phyloP scores from a whole-genome alignment of 2,888 invertebrate genomes.

The Danaus chrysippus region DNA sequence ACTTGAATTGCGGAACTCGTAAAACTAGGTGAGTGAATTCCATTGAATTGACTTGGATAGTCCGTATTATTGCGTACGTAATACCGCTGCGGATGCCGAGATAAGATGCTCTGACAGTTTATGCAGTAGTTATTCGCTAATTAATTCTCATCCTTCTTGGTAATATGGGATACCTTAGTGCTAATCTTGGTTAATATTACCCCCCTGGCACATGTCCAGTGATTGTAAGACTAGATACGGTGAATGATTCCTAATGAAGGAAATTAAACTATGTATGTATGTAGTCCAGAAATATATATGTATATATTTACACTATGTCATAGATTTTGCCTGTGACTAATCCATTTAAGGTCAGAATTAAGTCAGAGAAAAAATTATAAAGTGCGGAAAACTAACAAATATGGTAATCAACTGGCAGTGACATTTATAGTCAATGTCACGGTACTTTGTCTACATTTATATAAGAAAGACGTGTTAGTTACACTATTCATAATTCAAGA shows the following conservation, averaged over 20 bases:
- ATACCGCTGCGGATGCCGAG: slow-evolving; percentile 23
- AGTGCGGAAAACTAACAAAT: too few species aligned
- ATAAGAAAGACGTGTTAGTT: too few species aligned
- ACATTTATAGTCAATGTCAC: too few species aligned
- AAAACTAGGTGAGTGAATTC: slow-evolving; percentile 12
- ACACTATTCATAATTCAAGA: too few species aligned
- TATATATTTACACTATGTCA: not conserved
- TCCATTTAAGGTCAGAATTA: too few species aligned
- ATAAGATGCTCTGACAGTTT: slow-evolving; percentile 27
- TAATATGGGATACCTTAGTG: slow-evolving; percentile 29
- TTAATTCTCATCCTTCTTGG: slow-evolving; percentile 27
- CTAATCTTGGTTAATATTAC: slow-evolving; percentile 29
- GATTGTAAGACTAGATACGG: slow-evolving; percentile 21
- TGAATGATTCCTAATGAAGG: slow-evolving; percentile 23
- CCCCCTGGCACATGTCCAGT: slow-evolving; percentile 26
- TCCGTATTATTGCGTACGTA: slow-evolving; percentile 22
- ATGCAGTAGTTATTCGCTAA: slow-evolving; percentile 31
- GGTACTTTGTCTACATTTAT: too few species aligned
- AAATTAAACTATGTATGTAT: not conserved
- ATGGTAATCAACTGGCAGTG: too few species aligned
- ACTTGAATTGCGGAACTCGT: slow-evolving; percentile 8
- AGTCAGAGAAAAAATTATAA: too few species aligned
- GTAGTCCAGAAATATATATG: slow-evolving; percentile 1
- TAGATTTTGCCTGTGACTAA: too few species aligned
- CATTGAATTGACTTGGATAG: slow-evolving; percentile 9